Evolutionary conservation across 2,888 invertebrate species (phyloP).

Genomic region (Rhopalosiphum nymphaeae): DNA sequence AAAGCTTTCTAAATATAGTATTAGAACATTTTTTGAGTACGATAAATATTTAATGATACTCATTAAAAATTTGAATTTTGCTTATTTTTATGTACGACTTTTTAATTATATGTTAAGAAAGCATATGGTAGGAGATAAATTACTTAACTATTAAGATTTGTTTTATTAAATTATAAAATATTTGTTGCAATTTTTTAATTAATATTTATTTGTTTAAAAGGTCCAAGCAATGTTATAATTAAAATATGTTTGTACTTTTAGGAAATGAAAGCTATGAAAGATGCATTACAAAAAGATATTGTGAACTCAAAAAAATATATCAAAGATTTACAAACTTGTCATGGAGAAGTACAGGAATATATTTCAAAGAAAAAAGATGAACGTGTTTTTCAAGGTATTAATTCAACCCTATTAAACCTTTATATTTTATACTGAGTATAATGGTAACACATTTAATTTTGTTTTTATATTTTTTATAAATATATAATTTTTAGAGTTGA

Average conservation of each 20-base stretch:
- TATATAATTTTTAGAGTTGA: not conserved
- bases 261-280: conserved; percentile 54
- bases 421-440: not conserved
- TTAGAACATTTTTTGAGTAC: not conserved
- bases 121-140: not conserved
- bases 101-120: not conserved
- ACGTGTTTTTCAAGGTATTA: conserved; percentile 33
- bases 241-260: not conserved
- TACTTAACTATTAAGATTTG: not conserved
- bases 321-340: conserved; percentile 52
- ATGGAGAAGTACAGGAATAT: conserved; percentile 34
- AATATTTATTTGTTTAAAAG: not conserved
- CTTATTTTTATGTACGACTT: not conserved
- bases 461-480: not conserved
- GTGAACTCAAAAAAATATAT: conserved; percentile 41
- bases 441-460: not conserved
- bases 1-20: too few relatives aligned
- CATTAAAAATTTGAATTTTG: not conserved
- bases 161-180: not conserved
- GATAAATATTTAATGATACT: not conserved
- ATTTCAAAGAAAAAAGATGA: conserved; percentile 58
- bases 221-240: not conserved
- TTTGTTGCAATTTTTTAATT: not conserved
- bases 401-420: not conserved
- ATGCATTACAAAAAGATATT: conserved; percentile 45